Evolutionary conservation across 2,888 invertebrate species (phyloP), one percentile per base, ranked within the genome.

Genomic region (Drosophila bunnanda): DNA sequence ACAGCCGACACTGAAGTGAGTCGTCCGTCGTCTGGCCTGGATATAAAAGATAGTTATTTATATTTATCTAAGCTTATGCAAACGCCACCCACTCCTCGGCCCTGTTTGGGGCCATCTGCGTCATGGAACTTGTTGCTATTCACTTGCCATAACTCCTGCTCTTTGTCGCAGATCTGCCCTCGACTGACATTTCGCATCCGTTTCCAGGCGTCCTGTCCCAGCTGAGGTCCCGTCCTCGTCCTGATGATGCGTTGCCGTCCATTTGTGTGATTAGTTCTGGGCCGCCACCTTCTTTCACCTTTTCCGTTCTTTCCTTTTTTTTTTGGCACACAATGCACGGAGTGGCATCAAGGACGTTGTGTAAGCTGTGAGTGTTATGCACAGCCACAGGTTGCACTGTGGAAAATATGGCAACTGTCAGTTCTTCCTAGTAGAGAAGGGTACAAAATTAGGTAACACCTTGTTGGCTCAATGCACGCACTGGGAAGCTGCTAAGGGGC

Each of bases 261-360:
- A 84, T 84, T 84, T 84, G 83, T 77, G 58, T 76, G 87, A 84
- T 84, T 84, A 84, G 79, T 75, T 84, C 54, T 67, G 48, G 34
- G 36, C 41, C 34, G 41, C 41, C 64, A 60, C 64, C 60, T 50
- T 20, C 25, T 46, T 25, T 25, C 44, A 13, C 25, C 25, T 25
- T 57, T 41, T n/a, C 36, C 12, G 12, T 41, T 2, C n/a, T 4
- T 15, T 30, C 61, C 25, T 71, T 53, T 67, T 46, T 39, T 67
- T 65, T 56, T 55, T 25, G 58, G 57, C 69, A 72, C 69, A 83
- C 81, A 83, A 83, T 75, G 79, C 69, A 75, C 46, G 69, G 67
- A 75, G 22, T 41, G 58, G 39, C 53, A 38, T 53, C 80, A 72
- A 85, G 80, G 78, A 80, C 73, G 64, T 75, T 64, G 78, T 78